A percentile compares a stretch with the other conserved stretches of the same genome.
phyloP scores from a whole-genome alignment of 2,797 vertebrate genomes.

The Serranus cabrilla region DNA sequence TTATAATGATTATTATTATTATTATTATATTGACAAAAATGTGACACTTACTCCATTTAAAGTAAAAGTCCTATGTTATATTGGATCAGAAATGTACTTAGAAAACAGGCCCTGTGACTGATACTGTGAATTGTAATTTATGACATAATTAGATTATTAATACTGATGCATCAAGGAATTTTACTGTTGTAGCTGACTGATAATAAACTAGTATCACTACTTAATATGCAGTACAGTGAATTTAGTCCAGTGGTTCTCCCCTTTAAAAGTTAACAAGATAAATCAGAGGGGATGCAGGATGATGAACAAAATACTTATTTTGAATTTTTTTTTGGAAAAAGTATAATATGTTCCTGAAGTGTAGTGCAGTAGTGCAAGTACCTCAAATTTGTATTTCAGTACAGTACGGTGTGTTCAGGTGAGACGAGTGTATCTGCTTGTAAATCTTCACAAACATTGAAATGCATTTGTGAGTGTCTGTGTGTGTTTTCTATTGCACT shows the following conservation, averaged over 20 bases:
- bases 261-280: not conserved
- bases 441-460: conserved; percentile 2
- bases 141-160: not conserved
- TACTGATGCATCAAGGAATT: not conserved
- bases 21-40: too few relatives aligned
- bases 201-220: not conserved
- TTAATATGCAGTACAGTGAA: not conserved
- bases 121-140: not conserved
- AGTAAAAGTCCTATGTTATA: too few relatives aligned
- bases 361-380: too few relatives aligned
- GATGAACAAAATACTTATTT: not conserved
- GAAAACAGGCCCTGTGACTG: not conserved
- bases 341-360: not conserved
- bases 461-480: not conserved
- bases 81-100: not conserved
- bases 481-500: not conserved
- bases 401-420: not conserved
- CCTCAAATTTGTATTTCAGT: not conserved
- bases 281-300: too few relatives aligned
- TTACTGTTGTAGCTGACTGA: not conserved
- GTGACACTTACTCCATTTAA: too few relatives aligned
- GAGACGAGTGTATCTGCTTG: not conserved
- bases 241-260: not conserved
- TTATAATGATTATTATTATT: too few relatives aligned
- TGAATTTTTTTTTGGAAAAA: not conserved